Evolutionary conservation across 2,797 vertebrate species (phyloP), one percentile per base, ranked within the genome.

Genomic region (Tenualosa ilisha): DNA sequence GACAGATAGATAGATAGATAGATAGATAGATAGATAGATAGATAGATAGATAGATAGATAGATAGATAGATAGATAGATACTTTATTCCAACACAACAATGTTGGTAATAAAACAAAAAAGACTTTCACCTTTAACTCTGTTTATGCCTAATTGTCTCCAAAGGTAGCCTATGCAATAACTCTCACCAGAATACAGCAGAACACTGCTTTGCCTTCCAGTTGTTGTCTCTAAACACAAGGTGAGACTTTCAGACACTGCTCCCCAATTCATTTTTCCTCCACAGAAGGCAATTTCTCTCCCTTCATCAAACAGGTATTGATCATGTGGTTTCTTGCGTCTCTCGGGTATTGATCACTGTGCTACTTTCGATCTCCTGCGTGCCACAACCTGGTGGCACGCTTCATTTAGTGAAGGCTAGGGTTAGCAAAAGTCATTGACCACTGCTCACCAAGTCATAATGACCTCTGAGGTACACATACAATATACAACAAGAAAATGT

Each of bases 351-450:
- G 89, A 90, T 89, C 86, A 85, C 81, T 37, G 54, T 13, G 63
- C 40, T 65, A 46, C 11, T 72, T 82, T 89, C 86, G 87, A 89
- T 88, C 83, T 50, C 72, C 68, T 82, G 86, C 83, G 68, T 4
- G 31, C 53, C 86, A 68, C 49, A 87, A 86, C 86, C 81, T 85
- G 81, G 82, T 79, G 15, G 37, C 72, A 46, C 72, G 72, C 72
- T 46, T 40, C 72, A 79, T 79, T 46, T 79, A 46, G 72, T 79
- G 40, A 9, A 79, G 72, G 13, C 72, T 22, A 79, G 72, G 72
- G 37, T 43, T 8, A 37, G 37, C 20, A 17, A 88, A 87, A 88
- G 86, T 82, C 85, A 88, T 90, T 88, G 89, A 91, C 88, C 86
- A 85, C 84, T 84, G 83, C 72, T 46, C 40, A 43, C 72, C 26